These are phyloP conservation scores for Psittacula cyanocephala DNA, from an alignment of 2,113 vertebrate genomes.

Conservation along the genomic window DNA sequence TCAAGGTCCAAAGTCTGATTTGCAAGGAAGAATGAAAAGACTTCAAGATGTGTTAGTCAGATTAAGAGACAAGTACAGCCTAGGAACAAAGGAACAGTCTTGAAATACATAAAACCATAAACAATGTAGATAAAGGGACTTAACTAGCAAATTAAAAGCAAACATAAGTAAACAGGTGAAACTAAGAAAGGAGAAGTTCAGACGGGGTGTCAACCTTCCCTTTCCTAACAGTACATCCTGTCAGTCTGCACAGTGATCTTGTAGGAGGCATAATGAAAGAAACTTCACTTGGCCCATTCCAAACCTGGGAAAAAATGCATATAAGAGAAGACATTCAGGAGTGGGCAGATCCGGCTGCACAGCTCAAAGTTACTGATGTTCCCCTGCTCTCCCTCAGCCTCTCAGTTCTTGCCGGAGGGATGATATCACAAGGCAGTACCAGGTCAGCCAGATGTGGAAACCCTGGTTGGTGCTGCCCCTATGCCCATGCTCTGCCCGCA, in stretches of 20 bases:
- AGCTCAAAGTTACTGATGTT: neutral
- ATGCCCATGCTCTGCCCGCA: neutral
- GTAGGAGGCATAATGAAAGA: neutral
- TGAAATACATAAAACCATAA: neutral
- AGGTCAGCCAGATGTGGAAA: neutral
- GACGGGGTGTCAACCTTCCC: neutral
- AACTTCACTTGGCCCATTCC: neutral
- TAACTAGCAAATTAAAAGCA: neutral
- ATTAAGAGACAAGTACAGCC: neutral
- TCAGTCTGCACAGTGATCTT: neutral
- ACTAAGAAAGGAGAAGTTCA: neutral
- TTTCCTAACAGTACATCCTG: neutral
- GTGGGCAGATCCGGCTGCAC: neutral
- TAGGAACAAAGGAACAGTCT: neutral
- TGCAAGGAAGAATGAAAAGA: neutral
- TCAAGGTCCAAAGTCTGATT: neutral
- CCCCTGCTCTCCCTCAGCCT: neutral
- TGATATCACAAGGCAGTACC: rapidly evolving
- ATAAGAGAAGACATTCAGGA: neutral
- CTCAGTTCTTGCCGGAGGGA: neutral
- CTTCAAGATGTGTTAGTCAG: neutral
- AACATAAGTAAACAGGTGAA: neutral
- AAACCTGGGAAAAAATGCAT: neutral
- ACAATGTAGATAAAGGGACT: neutral
- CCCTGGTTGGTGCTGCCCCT: neutral